Conservation (phyloP, 2,797 vertebrate genomes). For the Smutsia gigantea region DNA sequence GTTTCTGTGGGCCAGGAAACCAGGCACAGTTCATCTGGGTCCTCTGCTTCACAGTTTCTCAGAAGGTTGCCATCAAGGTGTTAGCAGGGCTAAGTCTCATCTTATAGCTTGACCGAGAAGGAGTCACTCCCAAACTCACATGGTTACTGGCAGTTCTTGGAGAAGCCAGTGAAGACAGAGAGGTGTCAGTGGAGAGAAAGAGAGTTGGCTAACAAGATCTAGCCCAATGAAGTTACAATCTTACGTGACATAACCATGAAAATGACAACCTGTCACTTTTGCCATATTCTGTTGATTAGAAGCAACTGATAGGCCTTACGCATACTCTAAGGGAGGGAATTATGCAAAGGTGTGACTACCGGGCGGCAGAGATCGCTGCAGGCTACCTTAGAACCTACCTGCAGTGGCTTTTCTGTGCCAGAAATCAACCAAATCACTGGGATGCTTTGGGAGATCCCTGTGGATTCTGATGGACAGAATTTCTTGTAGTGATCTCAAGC, state of each 20-base stretch:
- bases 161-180: not conserved
- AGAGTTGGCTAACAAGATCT: not conserved
- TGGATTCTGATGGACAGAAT: not conserved
- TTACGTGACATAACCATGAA: not conserved
- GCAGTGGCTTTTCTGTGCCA: not conserved
- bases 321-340: not conserved
- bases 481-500: not conserved
- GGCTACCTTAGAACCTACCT: not conserved
- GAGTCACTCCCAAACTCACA: not conserved
- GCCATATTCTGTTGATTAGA: not conserved
- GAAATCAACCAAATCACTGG: not conserved
- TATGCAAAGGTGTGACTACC: not conserved
- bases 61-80: not conserved
- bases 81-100: not conserved
- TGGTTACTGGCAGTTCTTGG: not conserved
- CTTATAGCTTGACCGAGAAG: not conserved
- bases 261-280: not conserved
- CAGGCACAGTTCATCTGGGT: not conserved
- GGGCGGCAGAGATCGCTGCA: not conserved
- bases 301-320: not conserved
- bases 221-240: not conserved
- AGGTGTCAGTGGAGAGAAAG: not conserved
- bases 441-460: not conserved
- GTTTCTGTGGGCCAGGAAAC: not conserved
- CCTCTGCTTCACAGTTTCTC: not conserved